These are phyloP conservation scores for Phanerotoma sp. DNA, from an alignment of 2,888 invertebrate genomes.

Conservation along the genomic window DNA sequence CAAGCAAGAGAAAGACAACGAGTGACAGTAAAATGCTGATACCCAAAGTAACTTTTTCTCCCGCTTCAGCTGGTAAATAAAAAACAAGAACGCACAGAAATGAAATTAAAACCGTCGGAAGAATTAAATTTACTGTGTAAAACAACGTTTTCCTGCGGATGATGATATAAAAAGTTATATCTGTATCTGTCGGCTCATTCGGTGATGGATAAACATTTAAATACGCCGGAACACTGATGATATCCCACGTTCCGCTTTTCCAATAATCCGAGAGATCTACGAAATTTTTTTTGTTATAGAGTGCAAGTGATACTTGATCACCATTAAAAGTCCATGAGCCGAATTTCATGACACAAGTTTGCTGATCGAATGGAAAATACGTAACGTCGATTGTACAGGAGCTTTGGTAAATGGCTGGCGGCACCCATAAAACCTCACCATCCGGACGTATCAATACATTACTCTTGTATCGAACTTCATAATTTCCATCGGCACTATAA, in stretches of 20 bases:
- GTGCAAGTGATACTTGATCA: conserved; percentile 90
- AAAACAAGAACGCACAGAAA: conserved; percentile 98
- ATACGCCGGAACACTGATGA: conserved; percentile 93
- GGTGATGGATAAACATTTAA: conserved; percentile 85
- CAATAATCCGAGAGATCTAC: conserved; percentile 97
- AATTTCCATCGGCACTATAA: conserved; percentile 96
- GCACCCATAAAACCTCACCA: conserved; percentile 97
- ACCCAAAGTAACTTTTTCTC: conserved; percentile 95
- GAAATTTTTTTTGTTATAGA: conserved; percentile 94
- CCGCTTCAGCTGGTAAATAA: conserved; percentile 98
- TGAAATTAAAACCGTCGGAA: conserved; percentile 98
- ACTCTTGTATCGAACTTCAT: conserved; percentile 98
- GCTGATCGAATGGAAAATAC: conserved; percentile 99
- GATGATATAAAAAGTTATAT: conserved; percentile 95
- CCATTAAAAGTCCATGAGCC: conserved; percentile 99
- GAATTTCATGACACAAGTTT: conserved; percentile 99
- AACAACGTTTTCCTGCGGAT: conserved; percentile 97
- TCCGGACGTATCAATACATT: conserved; percentile 98
- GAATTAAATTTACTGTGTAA: conserved; percentile 98
- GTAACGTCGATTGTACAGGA: conserved; percentile 99
- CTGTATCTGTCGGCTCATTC: conserved; percentile 90
- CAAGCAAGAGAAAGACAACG: conserved; percentile 97
- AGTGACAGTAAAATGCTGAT: conserved; percentile 99
- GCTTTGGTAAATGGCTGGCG: conserved; percentile 99
- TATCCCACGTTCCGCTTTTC: conserved; percentile 99